A percentile compares a stretch with the other conserved stretches of the same genome.
Conservation (phyloP, 2,797 vertebrate species). For the Oryzias dopingdopingensis region DNA sequence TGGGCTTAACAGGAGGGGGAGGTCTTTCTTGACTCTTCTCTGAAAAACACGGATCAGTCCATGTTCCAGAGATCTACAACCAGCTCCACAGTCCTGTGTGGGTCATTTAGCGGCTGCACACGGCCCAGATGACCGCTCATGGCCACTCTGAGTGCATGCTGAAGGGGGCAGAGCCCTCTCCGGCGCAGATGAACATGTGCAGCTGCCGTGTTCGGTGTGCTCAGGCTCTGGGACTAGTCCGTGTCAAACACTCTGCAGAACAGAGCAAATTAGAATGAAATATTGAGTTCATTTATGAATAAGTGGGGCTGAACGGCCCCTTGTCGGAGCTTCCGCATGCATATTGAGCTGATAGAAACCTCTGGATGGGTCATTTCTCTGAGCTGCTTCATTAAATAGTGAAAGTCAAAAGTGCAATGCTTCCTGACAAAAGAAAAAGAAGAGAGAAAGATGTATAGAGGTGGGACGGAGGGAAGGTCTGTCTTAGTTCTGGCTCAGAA, state of each 20-base stretch:
- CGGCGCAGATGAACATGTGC: slow-evolving; percentile 48
- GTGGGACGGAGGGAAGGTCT: slow-evolving; percentile 34
- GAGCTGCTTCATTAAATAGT: slow-evolving; percentile 78
- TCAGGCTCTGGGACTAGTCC: slow-evolving; percentile 50
- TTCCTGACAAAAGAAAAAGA: slow-evolving; percentile 45
- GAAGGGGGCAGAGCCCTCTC: slow-evolving; percentile 29
- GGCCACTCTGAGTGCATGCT: slow-evolving; percentile 30
- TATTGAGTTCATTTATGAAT: slow-evolving; percentile 79
- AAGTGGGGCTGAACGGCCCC: slow-evolving; percentile 76
- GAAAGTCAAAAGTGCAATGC: slow-evolving; percentile 75
- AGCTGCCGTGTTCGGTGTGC: slow-evolving; percentile 36
- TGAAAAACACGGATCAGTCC: no score
- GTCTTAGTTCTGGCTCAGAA: slow-evolving; percentile 15
- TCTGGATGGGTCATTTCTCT: slow-evolving; percentile 77
- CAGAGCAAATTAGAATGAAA: slow-evolving; percentile 74
- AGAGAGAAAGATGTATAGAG: slow-evolving; percentile 45
- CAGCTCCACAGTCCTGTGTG: slow-evolving; percentile 11
- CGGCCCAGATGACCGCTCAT: slow-evolving; percentile 17
- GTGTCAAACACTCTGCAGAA: slow-evolving; percentile 66
- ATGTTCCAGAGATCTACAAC: no score
- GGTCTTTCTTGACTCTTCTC: no score
- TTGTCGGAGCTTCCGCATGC: slow-evolving; percentile 68
- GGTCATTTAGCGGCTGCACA: slow-evolving; percentile 18
- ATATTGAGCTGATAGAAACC: slow-evolving; percentile 77
- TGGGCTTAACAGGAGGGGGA: no score